These are phyloP conservation scores for Agelaius tricolor DNA, from an alignment of 2,113 vertebrate species.

Conservation along the genomic window DNA sequence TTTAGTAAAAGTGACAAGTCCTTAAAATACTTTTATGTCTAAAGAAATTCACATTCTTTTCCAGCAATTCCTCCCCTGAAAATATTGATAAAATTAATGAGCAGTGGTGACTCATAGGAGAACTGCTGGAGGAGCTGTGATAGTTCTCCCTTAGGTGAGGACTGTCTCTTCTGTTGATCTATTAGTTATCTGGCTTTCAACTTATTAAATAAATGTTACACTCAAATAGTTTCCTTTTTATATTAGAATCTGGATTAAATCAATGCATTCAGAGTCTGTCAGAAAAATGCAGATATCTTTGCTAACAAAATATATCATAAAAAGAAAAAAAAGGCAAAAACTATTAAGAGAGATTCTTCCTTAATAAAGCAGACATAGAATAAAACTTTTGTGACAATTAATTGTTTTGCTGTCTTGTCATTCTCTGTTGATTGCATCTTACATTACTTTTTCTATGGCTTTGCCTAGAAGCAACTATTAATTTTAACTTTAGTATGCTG, in stretches of 20 bases:
- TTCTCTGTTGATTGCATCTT: neutral
- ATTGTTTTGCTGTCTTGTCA: neutral
- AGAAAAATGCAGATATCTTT: neutral
- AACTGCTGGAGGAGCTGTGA: neutral
- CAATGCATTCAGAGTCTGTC: neutral
- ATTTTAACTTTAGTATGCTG: neutral
- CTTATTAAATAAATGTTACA: neutral
- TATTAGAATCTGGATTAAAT: neutral
- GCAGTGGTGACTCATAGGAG: neutral
- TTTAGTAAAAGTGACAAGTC: neutral
- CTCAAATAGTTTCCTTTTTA: neutral
- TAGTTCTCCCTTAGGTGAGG: neutral
- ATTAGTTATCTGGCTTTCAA: neutral
- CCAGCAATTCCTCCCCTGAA: neutral
- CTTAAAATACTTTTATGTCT: neutral
- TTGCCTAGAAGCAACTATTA: neutral
- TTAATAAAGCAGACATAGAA: neutral
- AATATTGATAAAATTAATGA: neutral
- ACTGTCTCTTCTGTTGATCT: neutral
- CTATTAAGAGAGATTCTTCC: neutral
- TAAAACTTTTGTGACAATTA: neutral
- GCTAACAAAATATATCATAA: neutral
- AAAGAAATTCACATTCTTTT: neutral
- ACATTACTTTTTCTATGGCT: neutral
- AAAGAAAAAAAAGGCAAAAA: neutral